These are phyloP conservation scores for Aythya fuligula DNA, from an alignment of 2,797 vertebrate species.

Conservation along the genomic window DNA sequence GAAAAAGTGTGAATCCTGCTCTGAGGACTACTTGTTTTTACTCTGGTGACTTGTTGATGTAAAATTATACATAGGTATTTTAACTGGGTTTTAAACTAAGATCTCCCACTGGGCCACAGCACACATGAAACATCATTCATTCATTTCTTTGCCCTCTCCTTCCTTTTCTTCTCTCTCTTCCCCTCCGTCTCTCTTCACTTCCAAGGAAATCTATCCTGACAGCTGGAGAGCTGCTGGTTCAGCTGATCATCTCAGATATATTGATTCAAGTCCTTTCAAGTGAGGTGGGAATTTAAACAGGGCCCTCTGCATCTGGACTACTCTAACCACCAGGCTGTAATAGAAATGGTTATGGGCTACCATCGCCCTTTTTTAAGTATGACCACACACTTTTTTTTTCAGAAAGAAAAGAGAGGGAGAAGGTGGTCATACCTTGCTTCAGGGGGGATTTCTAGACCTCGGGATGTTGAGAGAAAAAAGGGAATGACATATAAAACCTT, in stretches of 20 bases:
- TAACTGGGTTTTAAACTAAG: background rate
- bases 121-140: background rate
- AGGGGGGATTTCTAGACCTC: background rate
- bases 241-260: background rate
- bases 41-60: background rate
- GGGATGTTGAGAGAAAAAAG: background rate
- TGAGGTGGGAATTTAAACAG: background rate
- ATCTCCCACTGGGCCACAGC: background rate
- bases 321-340: background rate
- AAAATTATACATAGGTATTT: background rate
- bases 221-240: background rate
- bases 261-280: background rate
- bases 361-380: too few relatives aligned
- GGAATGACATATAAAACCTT: background rate
- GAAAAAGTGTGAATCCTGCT: background rate
- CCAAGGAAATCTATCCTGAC: background rate
- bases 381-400: too few relatives aligned
- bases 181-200: background rate
- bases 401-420: background rate
- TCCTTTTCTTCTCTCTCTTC: background rate
- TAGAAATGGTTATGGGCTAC: background rate
- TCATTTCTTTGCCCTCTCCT: background rate
- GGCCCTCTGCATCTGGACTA: background rate
- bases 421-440: background rate
- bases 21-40: background rate